Evolutionary conservation across 2,888 invertebrate species (phyloP).

Genomic region (Aproaerema taeniolella): DNA sequence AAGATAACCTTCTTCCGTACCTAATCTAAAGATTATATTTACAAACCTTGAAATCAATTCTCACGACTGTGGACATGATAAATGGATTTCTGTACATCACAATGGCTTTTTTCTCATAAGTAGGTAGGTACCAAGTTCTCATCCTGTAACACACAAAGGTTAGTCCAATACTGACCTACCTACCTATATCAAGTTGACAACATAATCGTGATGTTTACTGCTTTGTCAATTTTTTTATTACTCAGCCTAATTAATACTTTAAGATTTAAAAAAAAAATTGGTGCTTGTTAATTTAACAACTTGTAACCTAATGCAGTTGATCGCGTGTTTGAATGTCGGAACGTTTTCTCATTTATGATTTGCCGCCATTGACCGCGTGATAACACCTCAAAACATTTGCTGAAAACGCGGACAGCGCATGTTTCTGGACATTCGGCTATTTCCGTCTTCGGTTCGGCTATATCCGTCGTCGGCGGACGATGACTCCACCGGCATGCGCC

Average conservation of each 20-base stretch:
- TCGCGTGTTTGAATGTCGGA: too few relatives aligned
- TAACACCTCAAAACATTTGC: conserved; percentile 39
- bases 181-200: too few relatives aligned
- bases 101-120: conserved; percentile 24
- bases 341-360: too few relatives aligned
- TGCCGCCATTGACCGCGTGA: conserved; percentile 45
- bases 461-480: conserved; percentile 66
- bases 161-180: conserved; percentile 1
- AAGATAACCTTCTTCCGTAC: conserved; percentile 16
- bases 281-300: too few relatives aligned
- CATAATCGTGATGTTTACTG: too few relatives aligned
- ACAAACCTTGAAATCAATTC: conserved; percentile 37
- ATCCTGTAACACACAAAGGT: too few relatives aligned
- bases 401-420: conserved; percentile 54
- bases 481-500: conserved; percentile 64
- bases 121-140: too few relatives aligned
- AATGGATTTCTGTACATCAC: conserved; percentile 26
- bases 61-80: conserved; percentile 31
- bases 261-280: too few relatives aligned
- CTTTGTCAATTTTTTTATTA: too few relatives aligned
- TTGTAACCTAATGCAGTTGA: too few relatives aligned
- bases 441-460: conserved; percentile 64
- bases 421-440: conserved; percentile 66
- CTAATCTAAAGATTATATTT: conserved; percentile 17
- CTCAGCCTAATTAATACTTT: too few relatives aligned